phyloP scores from a whole-genome alignment of 2,113 vertebrate genomes.

The Sialia sialis region DNA sequence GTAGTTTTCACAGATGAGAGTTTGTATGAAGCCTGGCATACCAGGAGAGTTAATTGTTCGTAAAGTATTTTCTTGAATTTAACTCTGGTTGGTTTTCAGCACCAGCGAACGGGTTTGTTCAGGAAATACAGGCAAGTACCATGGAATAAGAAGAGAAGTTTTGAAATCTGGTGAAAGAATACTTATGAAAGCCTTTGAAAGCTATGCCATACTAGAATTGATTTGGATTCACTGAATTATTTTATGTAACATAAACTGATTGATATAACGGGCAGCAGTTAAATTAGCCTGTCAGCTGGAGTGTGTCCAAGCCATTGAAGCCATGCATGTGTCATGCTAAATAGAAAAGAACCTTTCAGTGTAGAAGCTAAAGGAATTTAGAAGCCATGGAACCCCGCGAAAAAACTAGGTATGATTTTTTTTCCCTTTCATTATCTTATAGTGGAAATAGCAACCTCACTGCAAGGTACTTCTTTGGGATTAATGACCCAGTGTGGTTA shows the following conservation, averaged over 20 bases:
- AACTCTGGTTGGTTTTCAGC: neutral
- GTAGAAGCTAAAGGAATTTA: neutral
- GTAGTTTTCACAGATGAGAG: neutral
- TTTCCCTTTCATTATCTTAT: conserved; percentile 34
- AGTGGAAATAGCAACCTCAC: neutral
- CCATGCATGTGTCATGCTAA: conserved; percentile 15
- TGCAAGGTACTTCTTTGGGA: conserved; percentile 25
- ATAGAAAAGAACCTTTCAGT: neutral
- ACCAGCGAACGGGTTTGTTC: neutral
- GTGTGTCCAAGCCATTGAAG: neutral
- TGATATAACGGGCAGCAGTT: neutral
- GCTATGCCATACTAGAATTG: neutral
- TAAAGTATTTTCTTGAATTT: neutral
- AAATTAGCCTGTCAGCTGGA: conserved; percentile 25
- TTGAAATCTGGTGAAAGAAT: neutral
- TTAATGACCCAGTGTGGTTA: conserved; percentile 50
- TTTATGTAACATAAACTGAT: neutral
- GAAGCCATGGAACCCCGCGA: neutral
- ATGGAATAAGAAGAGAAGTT: neutral
- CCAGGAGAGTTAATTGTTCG: neutral
- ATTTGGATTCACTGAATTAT: neutral
- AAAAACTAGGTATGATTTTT: neutral
- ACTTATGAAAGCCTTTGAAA: neutral
- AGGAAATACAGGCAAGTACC: neutral
- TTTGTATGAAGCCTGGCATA: neutral